phyloP scores from a whole-genome alignment of 2,113 vertebrate genomes.

The Aspidoscelis tigris region DNA sequence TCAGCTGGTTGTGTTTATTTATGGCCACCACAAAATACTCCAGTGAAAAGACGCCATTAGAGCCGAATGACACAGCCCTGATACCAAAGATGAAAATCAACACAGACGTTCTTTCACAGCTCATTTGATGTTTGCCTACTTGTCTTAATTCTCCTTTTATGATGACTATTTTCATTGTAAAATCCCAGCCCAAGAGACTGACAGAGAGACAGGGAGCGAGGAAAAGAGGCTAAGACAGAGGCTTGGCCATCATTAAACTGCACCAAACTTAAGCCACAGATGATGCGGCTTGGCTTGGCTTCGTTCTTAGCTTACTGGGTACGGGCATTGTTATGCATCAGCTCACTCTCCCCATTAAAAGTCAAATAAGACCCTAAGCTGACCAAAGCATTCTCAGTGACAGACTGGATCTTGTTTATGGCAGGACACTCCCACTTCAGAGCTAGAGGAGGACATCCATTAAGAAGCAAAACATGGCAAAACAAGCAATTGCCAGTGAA shows the following conservation, averaged over 20 bases:
- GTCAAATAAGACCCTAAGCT: conserved; percentile 42
- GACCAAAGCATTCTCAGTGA: conserved; percentile 45
- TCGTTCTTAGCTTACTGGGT: conserved; percentile 51
- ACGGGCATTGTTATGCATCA: conserved; percentile 53
- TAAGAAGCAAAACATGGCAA: neutral
- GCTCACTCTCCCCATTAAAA: conserved; percentile 56
- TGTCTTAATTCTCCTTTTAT: conserved; percentile 71
- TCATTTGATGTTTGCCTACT: conserved; percentile 75
- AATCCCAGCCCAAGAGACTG: conserved; percentile 47
- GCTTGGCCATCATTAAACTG: conserved; percentile 46
- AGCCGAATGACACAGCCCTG: conserved; percentile 66
- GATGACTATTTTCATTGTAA: conserved; percentile 50
- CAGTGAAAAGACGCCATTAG: conserved; percentile 55
- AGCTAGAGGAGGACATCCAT: conserved; percentile 7
- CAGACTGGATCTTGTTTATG: conserved; percentile 47
- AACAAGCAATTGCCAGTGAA: neutral
- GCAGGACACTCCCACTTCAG: neutral
- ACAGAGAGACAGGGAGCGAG: conserved; percentile 41
- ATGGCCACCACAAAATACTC: conserved; percentile 53
- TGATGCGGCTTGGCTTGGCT: conserved; percentile 68
- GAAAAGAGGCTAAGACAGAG: conserved; percentile 45
- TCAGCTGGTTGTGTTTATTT: conserved; percentile 63
- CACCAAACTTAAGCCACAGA: conserved; percentile 61
- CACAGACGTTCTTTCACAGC: conserved; percentile 61
- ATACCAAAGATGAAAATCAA: conserved; percentile 70